Evolutionary conservation across 2,888 invertebrate genomes (phyloP), one percentile per base, ranked within the genome.

Genomic region (Bruchidius siliquastri): DNA sequence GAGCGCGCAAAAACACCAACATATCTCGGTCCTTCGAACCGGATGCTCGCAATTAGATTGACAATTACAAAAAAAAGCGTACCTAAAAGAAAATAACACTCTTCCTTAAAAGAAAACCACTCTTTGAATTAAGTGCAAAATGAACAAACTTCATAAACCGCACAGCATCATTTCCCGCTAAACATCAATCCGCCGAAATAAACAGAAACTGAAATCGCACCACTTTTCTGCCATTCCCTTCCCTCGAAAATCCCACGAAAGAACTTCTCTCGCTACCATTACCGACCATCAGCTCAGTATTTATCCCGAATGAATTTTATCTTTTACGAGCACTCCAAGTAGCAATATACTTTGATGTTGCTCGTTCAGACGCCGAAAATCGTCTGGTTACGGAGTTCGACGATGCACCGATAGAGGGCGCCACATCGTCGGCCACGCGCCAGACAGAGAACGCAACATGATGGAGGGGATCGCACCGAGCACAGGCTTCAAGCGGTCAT

Each of bases 321-420:
- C 85, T 81, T 83, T 85, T 85, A 84, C 81, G 84, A 83, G 83
- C 81, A 78, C 80, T 80, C 81, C 79, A 83, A 84, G 82, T 82
- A 82, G 83, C 84, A 83, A 84, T 85, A 84, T 83, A 81, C 82
- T 80, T 85, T 87, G 88, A 88, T 88, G 88, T 87, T 88, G 86
- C 87, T 87, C 88, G 88, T 88, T 88, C 87, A 88, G 87, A 84
- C 84, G 88, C 86, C 86, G 84, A 86, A 87, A 87, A 86, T 87
- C 86, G 85, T 89, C 88, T 88, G 88, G 80, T 83, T 81, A 79
- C 73, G 10, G 75, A 77, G 88, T 89, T 88, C 81, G 74, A 81
- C 82, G 80, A 79, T 84, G 79, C 78, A 77, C 83, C 85, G 86
- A 87, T 84, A 89, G 89, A 87, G 87, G 87, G 87, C 88, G 87